Percentiles rank a stretch among this genome's conserved stretches.
Evolutionary conservation across 2,113 vertebrate species (phyloP).

Genomic region (Falco punctatus): DNA sequence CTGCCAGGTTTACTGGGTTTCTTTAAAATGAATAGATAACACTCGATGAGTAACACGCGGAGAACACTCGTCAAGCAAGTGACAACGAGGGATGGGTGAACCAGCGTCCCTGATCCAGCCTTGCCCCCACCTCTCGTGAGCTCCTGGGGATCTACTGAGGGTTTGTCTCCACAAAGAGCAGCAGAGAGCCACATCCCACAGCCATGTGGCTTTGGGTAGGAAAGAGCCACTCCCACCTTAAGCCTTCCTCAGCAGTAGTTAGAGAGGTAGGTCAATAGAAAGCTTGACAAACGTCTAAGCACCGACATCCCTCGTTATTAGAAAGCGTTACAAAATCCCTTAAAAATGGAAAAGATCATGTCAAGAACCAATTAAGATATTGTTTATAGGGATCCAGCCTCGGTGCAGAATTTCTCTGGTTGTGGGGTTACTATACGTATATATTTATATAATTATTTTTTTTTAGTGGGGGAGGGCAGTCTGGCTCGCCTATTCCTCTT

Average conservation of each 20-base stretch:
- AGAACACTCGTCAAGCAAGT: conserved; percentile 87
- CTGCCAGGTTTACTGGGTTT: conserved; percentile 99
- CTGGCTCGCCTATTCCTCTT: conserved; percentile 86
- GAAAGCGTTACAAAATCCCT: background rate
- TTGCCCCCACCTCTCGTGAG: conserved; percentile 61
- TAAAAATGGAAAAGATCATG: background rate
- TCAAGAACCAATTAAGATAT: background rate
- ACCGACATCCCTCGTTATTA: background rate
- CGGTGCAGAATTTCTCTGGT: conserved; percentile 56
- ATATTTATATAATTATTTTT: background rate
- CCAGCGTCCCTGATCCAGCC: conserved; percentile 76
- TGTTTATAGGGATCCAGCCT: background rate
- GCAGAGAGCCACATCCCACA: conserved; percentile 41
- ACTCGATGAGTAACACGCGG: conserved; percentile 88
- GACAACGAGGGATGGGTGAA: conserved; percentile 84
- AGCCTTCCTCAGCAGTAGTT: background rate
- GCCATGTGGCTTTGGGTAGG: conserved; percentile 7
- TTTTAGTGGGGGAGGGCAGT: conserved; percentile 73
- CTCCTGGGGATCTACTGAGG: conserved; percentile 4
- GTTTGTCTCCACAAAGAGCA: background rate
- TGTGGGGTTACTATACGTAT: background rate
- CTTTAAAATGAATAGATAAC: conserved; percentile 98
- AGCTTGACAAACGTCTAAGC: conserved; percentile 15
- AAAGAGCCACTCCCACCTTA: background rate
- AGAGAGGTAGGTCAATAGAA: background rate